Evolutionary conservation across 2,113 vertebrate genomes (phyloP).

Genomic region (Vicugna pacos): DNA sequence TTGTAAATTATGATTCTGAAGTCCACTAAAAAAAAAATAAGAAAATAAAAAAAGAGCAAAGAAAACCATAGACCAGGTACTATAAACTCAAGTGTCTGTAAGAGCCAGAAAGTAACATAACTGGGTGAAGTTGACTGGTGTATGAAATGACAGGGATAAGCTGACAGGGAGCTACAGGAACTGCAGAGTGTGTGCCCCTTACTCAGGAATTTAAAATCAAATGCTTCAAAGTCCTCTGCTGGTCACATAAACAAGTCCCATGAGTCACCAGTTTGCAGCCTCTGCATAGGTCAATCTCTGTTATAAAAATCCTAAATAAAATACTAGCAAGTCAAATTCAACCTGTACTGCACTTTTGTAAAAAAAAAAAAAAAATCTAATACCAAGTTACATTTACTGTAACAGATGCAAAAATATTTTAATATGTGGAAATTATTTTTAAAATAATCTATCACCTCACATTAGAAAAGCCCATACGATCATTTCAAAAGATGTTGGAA

Average conservation of each 20-base stretch:
- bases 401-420: conserved; percentile 13
- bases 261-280: neutral
- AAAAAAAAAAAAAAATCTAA: neutral
- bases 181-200: neutral
- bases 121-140: neutral
- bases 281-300: neutral
- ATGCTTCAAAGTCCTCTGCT: neutral
- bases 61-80: neutral
- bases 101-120: neutral
- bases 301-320: conserved; percentile 1
- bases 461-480: neutral
- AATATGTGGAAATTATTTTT: neutral
- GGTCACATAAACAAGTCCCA: neutral
- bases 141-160: neutral
- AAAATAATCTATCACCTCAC: neutral
- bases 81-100: neutral
- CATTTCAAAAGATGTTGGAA: neutral
- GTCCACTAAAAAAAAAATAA: neutral
- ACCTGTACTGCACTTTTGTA: neutral
- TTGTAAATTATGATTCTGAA: neutral
- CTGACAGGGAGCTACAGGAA: neutral
- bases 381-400: neutral
- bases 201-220: neutral
- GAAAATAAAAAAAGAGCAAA: neutral
- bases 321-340: conserved; percentile 1